Evolutionary conservation across 2,888 invertebrate species (phyloP), one percentile per base, ranked within the genome.

Genomic region (Drosophila pseudotakahashii): DNA sequence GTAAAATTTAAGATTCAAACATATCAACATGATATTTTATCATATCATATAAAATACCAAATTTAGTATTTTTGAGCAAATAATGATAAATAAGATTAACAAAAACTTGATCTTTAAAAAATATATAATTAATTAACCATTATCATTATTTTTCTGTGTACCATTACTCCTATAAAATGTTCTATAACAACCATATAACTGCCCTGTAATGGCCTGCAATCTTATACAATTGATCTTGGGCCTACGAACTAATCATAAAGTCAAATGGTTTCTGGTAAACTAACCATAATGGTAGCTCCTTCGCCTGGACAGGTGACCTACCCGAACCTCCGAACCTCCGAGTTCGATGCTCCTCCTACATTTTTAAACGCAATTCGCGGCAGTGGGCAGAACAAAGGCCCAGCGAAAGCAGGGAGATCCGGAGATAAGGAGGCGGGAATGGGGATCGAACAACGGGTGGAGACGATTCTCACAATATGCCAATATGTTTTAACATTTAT

Each of bases 401-500:
- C 26, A 30, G 11, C 7, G 23, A 13, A 48, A 7, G 13, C 9
- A 50, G 39, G 48, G 14, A 26, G 26, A n/a, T 26, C 26, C 26
- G 1, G 9, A 26, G 26, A 11, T 47, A 14, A 47, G 47, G 30
- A 47, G 47, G 30, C 14, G 11, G 48, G 9, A 3, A 26, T 3
- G 26, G 3, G 30, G 30, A 30, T 30, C 30, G 47, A 2, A 10
- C 14, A 47, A 10, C 30, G 32, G 55, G 41, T 55, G 61, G 45
- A 47, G 62, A 53, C 42, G 66, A 79, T 77, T 78, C 85, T 68
- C 76, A 77, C 83, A 87, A 83, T 86, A 77, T 80, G 83, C 81
- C 87, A 86, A 86, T 83, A 84, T 87, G 84, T 84, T 83, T 81
- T 87, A 83, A 83, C 83, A 83, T 83, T 83, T 87, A 83, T 83